Percentiles rank a stretch among this genome's conserved stretches.
Conservation (phyloP, 2,113 vertebrate species). For the Larimichthys polyactis region DNA sequence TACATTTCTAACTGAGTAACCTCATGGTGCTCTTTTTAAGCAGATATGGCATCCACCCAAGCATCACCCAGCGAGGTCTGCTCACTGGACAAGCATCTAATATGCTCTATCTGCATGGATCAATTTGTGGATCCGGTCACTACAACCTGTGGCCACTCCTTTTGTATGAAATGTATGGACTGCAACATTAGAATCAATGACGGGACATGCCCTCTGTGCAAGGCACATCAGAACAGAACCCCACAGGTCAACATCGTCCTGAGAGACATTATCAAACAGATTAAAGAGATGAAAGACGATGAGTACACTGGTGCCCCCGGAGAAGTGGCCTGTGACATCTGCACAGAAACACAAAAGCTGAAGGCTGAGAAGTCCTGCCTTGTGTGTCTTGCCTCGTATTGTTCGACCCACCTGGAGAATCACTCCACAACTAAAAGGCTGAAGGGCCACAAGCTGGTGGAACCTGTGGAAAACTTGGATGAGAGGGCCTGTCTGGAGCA, state of each 20-base stretch:
- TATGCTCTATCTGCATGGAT: constrained; percentile 71
- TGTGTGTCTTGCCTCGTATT: constrained; percentile 92
- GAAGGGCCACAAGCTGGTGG: constrained; percentile 90
- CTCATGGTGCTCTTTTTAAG: not conserved
- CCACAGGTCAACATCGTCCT: constrained; percentile 60
- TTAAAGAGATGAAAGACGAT: not conserved
- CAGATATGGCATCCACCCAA: constrained; percentile 50
- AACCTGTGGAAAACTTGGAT: constrained; percentile 89
- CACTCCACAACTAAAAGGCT: constrained; percentile 86
- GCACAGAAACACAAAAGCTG: constrained; percentile 81
- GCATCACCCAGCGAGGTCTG: not conserved
- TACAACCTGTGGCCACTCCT: constrained; percentile 73
- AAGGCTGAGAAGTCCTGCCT: constrained; percentile 92
- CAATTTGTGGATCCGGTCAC: constrained; percentile 68
- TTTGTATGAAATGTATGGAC: constrained; percentile 63
- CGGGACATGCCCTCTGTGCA: constrained; percentile 62
- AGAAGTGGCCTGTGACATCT: constrained; percentile 90
- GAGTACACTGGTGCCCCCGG: constrained; percentile 42
- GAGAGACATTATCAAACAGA: constrained; percentile 24
- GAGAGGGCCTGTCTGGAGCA: constrained; percentile 89
- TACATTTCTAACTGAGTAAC: not conserved
- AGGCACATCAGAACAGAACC: rapidly evolving
- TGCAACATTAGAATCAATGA: rapidly evolving
- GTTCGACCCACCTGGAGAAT: constrained; percentile 87
- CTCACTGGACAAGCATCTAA: constrained; percentile 39